Evolutionary conservation across 1,140 invertebrate species (phyloP), one percentile per base, ranked within the genome.

Genomic region (Drosophila mojavensis): DNA sequence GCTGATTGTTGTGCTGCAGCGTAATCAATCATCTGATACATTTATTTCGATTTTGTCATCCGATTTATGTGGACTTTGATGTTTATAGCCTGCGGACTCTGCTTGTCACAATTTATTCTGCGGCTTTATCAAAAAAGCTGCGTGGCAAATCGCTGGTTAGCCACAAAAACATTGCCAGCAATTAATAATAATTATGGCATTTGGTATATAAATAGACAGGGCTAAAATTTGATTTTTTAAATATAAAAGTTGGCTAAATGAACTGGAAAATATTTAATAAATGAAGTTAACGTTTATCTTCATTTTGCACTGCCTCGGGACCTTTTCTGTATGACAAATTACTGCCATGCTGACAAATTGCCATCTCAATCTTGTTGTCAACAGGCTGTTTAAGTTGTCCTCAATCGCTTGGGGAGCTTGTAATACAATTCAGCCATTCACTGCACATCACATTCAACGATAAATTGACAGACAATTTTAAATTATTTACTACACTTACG

Each of bases 391-490:
- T 58, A 39, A 30, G 41, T 43, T 36, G 30, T 56, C 10, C 33
- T 4, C 4, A 1, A 2, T 50, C 5, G 17, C 39, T 45, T 10
- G 10, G 51, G n/a, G 24, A 59, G 51, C 58, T 54, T 62, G 58
- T 62, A 47, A 54, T 62, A 47, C 39, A 62, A 54, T 26, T 33
- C 55, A 47, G 63, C 33, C 61, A 59, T 28, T 66, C 17, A 11
- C 41, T 67, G 64, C 63, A 66, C 47, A 59, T 58, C 41, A 56
- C 51, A 56, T 60, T 69, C 28, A 60, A 64, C 67, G 43, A 58
- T 47, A 63, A 82, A 73, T 82, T 86, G 82, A 88, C 82, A 88
- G 51, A 48, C 45, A 70, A 79, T 82, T 82, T 76, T 71, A 72
- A 79, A 79, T 79, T 83, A 88, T 86, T 88, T 79, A 82, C 79